phyloP scores from a whole-genome alignment of 2,888 invertebrate species.

The Cyrtodaria siliqua region DNA sequence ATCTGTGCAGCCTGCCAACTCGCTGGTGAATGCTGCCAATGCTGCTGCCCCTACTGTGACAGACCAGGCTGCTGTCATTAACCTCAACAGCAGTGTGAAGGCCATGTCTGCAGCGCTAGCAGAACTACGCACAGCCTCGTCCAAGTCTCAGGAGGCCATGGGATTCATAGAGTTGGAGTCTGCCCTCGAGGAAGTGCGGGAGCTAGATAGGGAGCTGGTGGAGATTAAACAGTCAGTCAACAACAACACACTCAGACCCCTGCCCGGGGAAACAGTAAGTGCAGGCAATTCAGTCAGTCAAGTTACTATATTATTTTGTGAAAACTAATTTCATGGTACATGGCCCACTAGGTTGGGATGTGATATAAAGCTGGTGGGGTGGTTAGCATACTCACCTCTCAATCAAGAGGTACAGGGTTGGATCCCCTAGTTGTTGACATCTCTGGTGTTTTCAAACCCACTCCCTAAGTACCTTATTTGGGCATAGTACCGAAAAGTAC shows the following conservation, averaged over 20 bases:
- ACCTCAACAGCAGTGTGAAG: slow-evolving; percentile 91
- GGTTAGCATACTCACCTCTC: too few species aligned
- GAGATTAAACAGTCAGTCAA: slow-evolving; percentile 93
- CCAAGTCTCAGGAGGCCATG: slow-evolving; percentile 85
- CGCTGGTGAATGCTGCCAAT: slow-evolving; percentile 92
- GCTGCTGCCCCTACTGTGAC: slow-evolving; percentile 93
- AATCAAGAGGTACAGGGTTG: too few species aligned
- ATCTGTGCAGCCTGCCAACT: slow-evolving; percentile 85
- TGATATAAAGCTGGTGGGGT: too few species aligned
- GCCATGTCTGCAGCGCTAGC: slow-evolving; percentile 88
- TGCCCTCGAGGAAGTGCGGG: slow-evolving; percentile 93
- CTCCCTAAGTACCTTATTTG: too few species aligned
- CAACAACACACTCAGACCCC: slow-evolving; percentile 91
- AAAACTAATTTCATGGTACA: too few species aligned
- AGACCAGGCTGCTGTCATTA: slow-evolving; percentile 92
- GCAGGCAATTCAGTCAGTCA: too few species aligned
- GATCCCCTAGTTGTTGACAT: too few species aligned
- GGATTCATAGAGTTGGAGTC: slow-evolving; percentile 92
- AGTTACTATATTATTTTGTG: too few species aligned
- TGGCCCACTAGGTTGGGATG: too few species aligned
- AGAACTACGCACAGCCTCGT: slow-evolving; percentile 89
- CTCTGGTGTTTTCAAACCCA: too few species aligned
- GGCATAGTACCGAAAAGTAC: too few species aligned
- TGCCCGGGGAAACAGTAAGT: slow-evolving; percentile 93
- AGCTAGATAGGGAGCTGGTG: slow-evolving; percentile 93